These are phyloP conservation scores for Frankliniella intonsa DNA, from an alignment of 2,888 invertebrate species.

Conservation along the genomic window DNA sequence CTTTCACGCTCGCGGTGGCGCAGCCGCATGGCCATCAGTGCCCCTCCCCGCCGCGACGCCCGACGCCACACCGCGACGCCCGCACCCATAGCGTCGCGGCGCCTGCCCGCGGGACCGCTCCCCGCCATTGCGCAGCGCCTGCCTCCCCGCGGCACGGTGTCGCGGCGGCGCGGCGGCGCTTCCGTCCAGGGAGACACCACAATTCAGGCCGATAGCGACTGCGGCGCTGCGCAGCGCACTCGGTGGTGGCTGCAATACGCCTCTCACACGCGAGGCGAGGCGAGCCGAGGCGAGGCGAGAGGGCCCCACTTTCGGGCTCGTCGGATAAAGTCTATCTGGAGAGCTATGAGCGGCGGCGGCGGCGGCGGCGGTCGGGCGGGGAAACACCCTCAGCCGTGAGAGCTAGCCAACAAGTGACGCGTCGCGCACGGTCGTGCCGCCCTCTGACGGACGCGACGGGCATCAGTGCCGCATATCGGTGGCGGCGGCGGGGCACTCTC, in stretches of 20 bases:
- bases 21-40: no score
- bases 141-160: not conserved
- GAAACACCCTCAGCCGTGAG: no score
- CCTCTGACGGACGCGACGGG: not conserved
- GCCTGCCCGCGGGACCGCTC: no score
- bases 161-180: not conserved
- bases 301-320: not conserved
- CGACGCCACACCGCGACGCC: no score
- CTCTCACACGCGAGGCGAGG: not conserved
- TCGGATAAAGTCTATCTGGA: not conserved
- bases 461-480: not conserved
- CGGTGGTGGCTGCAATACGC: not conserved
- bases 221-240: not conserved
- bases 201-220: not conserved
- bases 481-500: no score
- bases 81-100: no score
- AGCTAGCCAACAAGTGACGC: no score
- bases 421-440: not conserved
- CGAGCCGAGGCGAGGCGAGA: not conserved
- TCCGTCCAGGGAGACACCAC: slow-evolving; percentile 9
- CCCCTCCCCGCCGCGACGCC: no score
- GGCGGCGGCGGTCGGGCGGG: no score
- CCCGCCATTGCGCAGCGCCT: not conserved
- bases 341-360: not conserved
- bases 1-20: no score